phyloP scores from a whole-genome alignment of 92 coral and sea anemone genomes.

The Siderastrea radians region DNA sequence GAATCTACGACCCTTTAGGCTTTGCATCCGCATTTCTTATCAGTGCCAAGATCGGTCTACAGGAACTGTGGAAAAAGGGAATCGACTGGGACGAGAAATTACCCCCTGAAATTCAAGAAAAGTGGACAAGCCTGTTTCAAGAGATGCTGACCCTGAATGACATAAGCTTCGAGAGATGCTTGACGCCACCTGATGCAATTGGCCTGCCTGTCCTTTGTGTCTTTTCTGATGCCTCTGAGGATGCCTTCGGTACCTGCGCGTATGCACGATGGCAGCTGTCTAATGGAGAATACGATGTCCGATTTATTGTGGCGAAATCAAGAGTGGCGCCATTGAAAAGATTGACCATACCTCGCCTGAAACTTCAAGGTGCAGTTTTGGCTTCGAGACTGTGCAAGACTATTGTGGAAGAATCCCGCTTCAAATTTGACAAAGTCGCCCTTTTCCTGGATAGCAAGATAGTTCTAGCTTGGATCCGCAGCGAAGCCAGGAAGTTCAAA shows the following conservation, averaged over 20 bases:
- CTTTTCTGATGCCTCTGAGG: too few species aligned
- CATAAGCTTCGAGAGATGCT: constrained; percentile 63
- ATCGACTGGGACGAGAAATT: constrained; percentile 73
- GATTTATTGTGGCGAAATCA: too few species aligned
- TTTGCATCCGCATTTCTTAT: constrained; percentile 66
- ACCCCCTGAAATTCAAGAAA: constrained; percentile 37
- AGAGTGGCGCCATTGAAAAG: too few species aligned
- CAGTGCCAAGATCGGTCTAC: constrained; percentile 63
- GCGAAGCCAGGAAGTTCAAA: constrained; percentile 56
- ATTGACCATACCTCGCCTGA: too few species aligned
- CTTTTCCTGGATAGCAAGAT: too few species aligned
- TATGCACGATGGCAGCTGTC: constrained; percentile 39
- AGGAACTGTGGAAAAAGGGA: constrained; percentile 66
- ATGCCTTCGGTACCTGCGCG: constrained; percentile 60
- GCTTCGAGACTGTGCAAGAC: too few species aligned
- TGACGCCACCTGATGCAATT: constrained; percentile 50
- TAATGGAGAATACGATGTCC: constrained; percentile 30
- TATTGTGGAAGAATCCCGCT: too few species aligned
- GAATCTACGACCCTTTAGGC: constrained; percentile 69
- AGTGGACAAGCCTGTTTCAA: constrained; percentile 60
- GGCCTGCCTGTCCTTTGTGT: constrained; percentile 61
- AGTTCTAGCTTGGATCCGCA: too few species aligned
- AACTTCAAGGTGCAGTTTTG: too few species aligned
- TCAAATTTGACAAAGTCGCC: too few species aligned
- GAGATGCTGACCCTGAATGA: constrained; percentile 65